Conservation (phyloP, 23 tunicate species). For the Phallusia fumigata region DNA sequence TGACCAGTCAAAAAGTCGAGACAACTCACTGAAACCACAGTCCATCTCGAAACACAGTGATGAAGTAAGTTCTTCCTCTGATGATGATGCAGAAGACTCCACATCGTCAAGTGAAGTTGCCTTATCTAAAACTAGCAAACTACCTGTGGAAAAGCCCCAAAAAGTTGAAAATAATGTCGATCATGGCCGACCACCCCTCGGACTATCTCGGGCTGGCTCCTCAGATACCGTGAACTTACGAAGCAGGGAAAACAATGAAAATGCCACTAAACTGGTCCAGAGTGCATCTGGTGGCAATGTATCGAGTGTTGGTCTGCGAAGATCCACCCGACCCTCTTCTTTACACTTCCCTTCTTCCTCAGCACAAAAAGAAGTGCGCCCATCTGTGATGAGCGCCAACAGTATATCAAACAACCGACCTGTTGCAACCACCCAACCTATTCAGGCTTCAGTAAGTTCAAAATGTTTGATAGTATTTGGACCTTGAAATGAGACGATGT, state of each 20-base stretch:
- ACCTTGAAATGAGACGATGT: too few species aligned
- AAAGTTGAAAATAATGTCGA: constrained; percentile 15
- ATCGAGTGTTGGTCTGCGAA: constrained; percentile 13
- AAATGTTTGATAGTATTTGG: neutral
- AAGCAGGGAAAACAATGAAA: neutral
- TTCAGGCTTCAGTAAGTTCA: constrained; percentile 60
- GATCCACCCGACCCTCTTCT: constrained; percentile 63
- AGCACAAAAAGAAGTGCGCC: constrained; percentile 32
- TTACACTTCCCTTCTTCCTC: constrained; percentile 43
- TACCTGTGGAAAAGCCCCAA: constrained; percentile 15
- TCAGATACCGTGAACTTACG: neutral
- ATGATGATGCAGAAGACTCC: constrained; percentile 33
- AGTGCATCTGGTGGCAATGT: constrained; percentile 47
- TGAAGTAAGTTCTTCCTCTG: constrained; percentile 40
- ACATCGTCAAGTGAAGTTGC: constrained; percentile 43
- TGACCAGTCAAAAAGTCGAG: neutral
- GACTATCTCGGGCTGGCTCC: neutral
- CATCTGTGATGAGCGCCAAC: constrained; percentile 32
- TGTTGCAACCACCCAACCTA: constrained; percentile 76
- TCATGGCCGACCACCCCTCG: constrained; percentile 20
- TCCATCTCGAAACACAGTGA: neutral
- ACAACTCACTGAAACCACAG: neutral
- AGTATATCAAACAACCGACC: constrained; percentile 49
- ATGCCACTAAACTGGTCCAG: neutral
- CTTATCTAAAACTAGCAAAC: constrained; percentile 16